phyloP scores from a whole-genome alignment of 2,888 invertebrate genomes.

The Plemyria rubiginata region DNA sequence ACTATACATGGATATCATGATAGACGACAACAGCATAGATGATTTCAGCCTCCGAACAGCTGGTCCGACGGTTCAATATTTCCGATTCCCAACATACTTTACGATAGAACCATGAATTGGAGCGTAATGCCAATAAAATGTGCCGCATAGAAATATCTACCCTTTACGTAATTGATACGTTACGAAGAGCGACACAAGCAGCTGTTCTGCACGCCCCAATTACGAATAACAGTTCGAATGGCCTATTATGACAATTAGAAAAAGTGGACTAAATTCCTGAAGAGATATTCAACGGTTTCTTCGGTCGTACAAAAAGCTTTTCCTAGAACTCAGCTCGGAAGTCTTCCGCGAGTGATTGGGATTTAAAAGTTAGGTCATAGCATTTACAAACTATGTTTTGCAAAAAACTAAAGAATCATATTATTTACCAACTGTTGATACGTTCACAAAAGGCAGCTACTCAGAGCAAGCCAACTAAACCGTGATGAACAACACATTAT shows the following conservation, averaged over 20 bases:
- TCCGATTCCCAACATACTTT: slow-evolving; percentile 30
- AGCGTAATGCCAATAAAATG: slow-evolving; percentile 36
- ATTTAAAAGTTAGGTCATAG: slow-evolving; percentile 1
- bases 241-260: slow-evolving; percentile 42
- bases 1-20: slow-evolving; percentile 1
- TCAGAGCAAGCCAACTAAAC: too few species aligned
- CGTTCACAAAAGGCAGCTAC: too few species aligned
- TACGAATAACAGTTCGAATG: slow-evolving; percentile 39
- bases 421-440: too few species aligned
- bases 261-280: slow-evolving; percentile 38
- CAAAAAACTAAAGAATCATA: too few species aligned
- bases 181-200: slow-evolving; percentile 44
- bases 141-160: slow-evolving; percentile 31
- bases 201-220: slow-evolving; percentile 40
- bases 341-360: neutral
- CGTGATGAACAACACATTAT: too few species aligned
- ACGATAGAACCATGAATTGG: slow-evolving; percentile 29
- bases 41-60: slow-evolving; percentile 30
- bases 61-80: slow-evolving; percentile 23
- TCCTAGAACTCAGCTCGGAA: slow-evolving; percentile 10
- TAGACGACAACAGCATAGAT: slow-evolving; percentile 6
- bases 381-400: neutral
- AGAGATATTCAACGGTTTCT: slow-evolving; percentile 23
- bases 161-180: slow-evolving; percentile 38
- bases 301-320: slow-evolving; percentile 13